Percentiles rank a stretch among this genome's conserved stretches.
These are phyloP conservation scores for Drosophila triauraria DNA, from an alignment of 1,140 invertebrate genomes.

Conservation along the genomic window DNA sequence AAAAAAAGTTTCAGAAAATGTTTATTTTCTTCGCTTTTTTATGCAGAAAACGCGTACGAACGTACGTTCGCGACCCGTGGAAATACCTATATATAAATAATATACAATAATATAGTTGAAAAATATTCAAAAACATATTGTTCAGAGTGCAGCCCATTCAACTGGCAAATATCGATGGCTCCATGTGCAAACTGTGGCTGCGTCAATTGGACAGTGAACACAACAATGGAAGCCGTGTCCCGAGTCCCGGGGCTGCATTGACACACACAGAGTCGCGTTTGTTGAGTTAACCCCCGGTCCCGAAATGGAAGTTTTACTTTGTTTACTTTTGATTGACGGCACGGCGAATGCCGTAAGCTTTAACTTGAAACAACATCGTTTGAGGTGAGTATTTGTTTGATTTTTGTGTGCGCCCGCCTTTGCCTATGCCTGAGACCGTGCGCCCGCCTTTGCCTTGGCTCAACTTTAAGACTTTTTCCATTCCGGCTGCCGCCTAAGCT, in stretches of 20 bases:
- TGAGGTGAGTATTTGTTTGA: slow-evolving; percentile 1
- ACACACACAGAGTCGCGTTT: background rate
- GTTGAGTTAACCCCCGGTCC: slow-evolving; percentile 8
- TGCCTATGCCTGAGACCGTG: no score
- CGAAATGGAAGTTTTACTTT: slow-evolving; percentile 41
- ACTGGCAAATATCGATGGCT: slow-evolving; percentile 14
- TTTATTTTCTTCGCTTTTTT: no score
- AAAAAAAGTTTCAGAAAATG: no score
- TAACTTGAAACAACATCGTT: slow-evolving; percentile 21
- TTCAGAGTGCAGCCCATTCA: background rate
- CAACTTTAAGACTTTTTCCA: slow-evolving; percentile 35
- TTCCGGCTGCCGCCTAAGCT: slow-evolving; percentile 1
- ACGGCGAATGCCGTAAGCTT: background rate
- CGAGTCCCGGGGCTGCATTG: background rate
- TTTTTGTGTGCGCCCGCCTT: background rate
- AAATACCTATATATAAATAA: no score
- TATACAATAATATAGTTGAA: no score
- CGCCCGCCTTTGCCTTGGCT: background rate
- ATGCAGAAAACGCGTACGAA: no score
- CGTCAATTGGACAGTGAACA: slow-evolving; percentile 5
- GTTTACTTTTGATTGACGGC: slow-evolving; percentile 42
- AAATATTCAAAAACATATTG: background rate
- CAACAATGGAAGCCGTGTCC: slow-evolving; percentile 2
- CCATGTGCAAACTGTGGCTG: background rate
- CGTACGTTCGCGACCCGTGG: no score